These are phyloP conservation scores for Trogon surrucura DNA, from an alignment of 2,113 vertebrate species.

Conservation along the genomic window DNA sequence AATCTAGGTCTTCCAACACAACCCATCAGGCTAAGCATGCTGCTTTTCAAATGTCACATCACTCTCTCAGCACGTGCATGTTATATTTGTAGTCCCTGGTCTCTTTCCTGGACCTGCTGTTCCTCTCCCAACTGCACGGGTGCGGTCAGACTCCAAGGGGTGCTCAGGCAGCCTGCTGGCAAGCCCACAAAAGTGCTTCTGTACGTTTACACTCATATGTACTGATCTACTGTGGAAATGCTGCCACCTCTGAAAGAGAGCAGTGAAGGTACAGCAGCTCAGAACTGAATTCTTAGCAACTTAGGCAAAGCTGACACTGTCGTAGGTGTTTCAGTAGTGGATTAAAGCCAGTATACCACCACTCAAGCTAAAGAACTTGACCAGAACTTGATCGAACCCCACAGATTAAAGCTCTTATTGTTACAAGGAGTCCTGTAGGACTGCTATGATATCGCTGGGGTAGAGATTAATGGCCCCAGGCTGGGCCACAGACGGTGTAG, in stretches of 20 bases:
- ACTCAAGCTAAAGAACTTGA: not conserved
- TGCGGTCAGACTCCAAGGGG: not conserved
- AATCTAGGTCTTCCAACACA: not conserved
- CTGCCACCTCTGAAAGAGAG: not conserved
- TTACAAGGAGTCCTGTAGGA: not conserved
- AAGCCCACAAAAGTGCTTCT: not conserved
- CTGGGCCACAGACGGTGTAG: rapidly evolving
- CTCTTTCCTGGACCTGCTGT: not conserved
- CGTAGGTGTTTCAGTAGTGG: not conserved
- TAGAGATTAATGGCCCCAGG: rapidly evolving
- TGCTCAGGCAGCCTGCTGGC: not conserved
- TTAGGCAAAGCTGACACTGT: not conserved
- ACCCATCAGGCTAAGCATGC: not conserved
- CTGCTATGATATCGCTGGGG: rapidly evolving
- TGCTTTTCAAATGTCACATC: not conserved
- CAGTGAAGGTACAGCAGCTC: not conserved
- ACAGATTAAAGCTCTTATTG: not conserved
- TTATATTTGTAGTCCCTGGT: not conserved
- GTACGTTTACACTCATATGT: not conserved
- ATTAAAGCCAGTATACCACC: not conserved
- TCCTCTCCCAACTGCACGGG: not conserved
- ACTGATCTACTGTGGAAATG: not conserved
- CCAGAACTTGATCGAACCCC: not conserved
- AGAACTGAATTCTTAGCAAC: not conserved
- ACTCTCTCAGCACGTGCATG: not conserved